Evolutionary conservation across 2,113 vertebrate species (phyloP).

Genomic region (Pitta sordida): DNA sequence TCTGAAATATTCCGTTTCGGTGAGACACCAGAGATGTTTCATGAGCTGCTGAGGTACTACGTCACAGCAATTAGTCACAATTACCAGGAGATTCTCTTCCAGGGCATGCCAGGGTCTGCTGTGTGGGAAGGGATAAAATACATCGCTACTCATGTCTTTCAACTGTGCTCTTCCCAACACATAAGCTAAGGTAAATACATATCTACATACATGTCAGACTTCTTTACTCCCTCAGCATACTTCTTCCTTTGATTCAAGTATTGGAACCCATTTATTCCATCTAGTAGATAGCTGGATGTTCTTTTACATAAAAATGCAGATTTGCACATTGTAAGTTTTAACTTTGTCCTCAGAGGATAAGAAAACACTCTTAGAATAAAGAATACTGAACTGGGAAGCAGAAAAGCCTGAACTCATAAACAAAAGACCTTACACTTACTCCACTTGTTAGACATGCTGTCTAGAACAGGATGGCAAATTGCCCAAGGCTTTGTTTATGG

Average conservation of each 20-base stretch:
- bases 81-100: neutral
- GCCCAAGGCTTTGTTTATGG: neutral
- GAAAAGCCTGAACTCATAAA: neutral
- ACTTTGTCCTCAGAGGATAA: neutral
- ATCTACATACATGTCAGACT: neutral
- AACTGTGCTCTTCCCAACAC: neutral
- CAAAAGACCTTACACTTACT: neutral
- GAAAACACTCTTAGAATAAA: neutral
- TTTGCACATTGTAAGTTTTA: neutral
- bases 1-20: neutral
- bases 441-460: conserved; percentile 2
- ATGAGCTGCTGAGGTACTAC: neutral
- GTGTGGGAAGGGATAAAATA: neutral
- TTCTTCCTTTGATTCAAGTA: neutral
- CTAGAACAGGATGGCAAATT: conserved; percentile 4
- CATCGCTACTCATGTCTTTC: neutral
- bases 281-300: neutral
- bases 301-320: neutral
- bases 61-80: neutral
- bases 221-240: neutral
- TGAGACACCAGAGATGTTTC: neutral
- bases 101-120: neutral
- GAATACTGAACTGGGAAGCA: neutral
- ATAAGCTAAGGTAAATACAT: neutral
- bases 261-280: neutral